Evolutionary conservation across 2,888 invertebrate species (phyloP), one percentile per base, ranked within the genome.

Genomic region (Conistra vaccinii): DNA sequence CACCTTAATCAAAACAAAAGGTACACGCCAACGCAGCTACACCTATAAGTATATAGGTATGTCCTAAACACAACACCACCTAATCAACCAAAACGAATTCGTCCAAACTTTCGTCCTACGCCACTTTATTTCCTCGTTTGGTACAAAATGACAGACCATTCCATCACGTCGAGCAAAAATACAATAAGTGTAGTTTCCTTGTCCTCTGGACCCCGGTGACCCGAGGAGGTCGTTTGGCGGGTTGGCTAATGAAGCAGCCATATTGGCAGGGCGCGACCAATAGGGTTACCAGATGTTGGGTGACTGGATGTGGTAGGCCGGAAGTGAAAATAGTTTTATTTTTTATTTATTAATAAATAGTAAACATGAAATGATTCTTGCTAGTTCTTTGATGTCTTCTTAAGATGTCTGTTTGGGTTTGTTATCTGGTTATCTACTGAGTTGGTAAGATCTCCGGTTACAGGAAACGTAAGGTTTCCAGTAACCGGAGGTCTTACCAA

Each of bases 221-320:
- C 91, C 88, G 85, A 85, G 81, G 80, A 81, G 87, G 88, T 94
- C 94, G 93, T 95, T 95, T 93, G 92, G 88, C 91, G 89, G 90
- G 85, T 87, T 85, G 85, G 90, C 95, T 96, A 96, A 96, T 96
- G 96, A 96, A 96, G 91, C 92, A 87, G 89, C 90, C 91, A 92
- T 95, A 95, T 95, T 94, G 95, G 92, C 94, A 92, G 93, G 94
- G 93, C 91, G 93, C 92, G 93, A 93, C 93, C 90, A 81, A 90
- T 90, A 87, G 85, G 60, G 20, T 9, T 29, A 84, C 58, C 0
- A n/a, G 90, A 88, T 77, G 20, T 79, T 55, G 5, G 32, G 4
- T 3, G 0, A 0, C 85, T 91, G 61, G 90, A 92, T 81, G 81
- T 53, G 85, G 10, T 39, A 9, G 35, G 23, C 61, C 60, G 32